Conservation (phyloP, 2,797 vertebrate species). For the Anguilla marmorata region DNA sequence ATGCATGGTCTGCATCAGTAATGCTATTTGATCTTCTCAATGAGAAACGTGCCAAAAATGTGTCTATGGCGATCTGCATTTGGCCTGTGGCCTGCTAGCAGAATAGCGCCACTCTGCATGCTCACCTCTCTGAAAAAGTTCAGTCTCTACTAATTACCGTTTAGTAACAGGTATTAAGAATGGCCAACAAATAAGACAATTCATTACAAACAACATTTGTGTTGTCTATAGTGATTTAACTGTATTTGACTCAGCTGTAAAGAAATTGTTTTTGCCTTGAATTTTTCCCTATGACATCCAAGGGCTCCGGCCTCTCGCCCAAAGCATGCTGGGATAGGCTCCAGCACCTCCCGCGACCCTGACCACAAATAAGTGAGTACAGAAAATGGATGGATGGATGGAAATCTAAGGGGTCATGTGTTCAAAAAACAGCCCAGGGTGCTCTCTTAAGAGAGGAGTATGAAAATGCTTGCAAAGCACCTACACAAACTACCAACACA, state of each 20-base stretch:
- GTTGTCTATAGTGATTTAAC: background rate
- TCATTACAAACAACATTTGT: background rate
- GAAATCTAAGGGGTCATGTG: background rate
- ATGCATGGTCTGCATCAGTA: too few relatives aligned
- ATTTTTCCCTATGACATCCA: background rate
- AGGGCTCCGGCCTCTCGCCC: too few relatives aligned
- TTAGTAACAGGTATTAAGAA: background rate
- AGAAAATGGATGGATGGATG: too few relatives aligned
- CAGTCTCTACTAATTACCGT: background rate
- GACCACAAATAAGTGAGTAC: too few relatives aligned
- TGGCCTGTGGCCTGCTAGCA: background rate
- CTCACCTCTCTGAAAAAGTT: background rate
- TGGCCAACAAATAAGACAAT: background rate
- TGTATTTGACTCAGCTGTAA: too few relatives aligned
- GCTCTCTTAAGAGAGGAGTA: background rate
- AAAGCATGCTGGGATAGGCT: too few relatives aligned
- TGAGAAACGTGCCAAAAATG: background rate
- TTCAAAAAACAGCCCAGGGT: background rate
- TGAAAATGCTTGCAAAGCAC: background rate
- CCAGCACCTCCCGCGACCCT: too few relatives aligned
- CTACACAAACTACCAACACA: background rate
- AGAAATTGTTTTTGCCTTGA: background rate
- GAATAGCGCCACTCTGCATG: background rate
- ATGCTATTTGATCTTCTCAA: background rate
- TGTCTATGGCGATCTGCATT: background rate